These are phyloP conservation scores for Agriopis leucophaearia DNA, from an alignment of 2,888 invertebrate genomes.

Conservation along the genomic window DNA sequence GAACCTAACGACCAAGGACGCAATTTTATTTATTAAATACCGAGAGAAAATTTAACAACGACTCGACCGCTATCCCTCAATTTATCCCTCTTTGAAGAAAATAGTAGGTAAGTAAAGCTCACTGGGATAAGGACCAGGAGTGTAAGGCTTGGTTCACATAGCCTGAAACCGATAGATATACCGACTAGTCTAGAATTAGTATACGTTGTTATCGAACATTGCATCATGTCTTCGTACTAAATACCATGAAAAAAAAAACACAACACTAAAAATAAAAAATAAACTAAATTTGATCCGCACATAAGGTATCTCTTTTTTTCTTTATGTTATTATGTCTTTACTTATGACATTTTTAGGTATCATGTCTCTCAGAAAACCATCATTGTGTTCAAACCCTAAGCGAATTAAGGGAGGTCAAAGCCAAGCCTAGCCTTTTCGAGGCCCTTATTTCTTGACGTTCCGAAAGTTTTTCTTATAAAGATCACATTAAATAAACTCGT, in stretches of 20 bases:
- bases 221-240: background rate
- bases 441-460: constrained; percentile 16
- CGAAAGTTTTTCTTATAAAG: constrained; percentile 20
- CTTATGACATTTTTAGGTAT: too few relatives aligned
- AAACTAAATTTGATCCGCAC: too few relatives aligned
- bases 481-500: constrained; percentile 23
- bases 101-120: constrained; percentile 21
- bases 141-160: constrained; percentile 5
- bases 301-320: too few relatives aligned
- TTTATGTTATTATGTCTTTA: too few relatives aligned
- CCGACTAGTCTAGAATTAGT: background rate
- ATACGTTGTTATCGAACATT: background rate
- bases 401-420: constrained; percentile 25
- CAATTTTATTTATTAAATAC: constrained; percentile 64
- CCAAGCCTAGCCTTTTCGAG: constrained; percentile 11
- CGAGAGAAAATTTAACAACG: constrained; percentile 46
- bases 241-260: background rate
- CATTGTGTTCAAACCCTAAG: constrained; percentile 6
- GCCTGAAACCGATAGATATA: too few relatives aligned
- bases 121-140: constrained; percentile 14
- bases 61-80: constrained; percentile 35
- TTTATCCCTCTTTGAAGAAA: constrained; percentile 35
- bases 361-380: background rate
- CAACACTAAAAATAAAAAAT: too few relatives aligned
- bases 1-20: constrained; percentile 65